Base-by-base conservation (phyloP, 2,113 vertebrate species). In the Muntiacus muntjak region DNA sequence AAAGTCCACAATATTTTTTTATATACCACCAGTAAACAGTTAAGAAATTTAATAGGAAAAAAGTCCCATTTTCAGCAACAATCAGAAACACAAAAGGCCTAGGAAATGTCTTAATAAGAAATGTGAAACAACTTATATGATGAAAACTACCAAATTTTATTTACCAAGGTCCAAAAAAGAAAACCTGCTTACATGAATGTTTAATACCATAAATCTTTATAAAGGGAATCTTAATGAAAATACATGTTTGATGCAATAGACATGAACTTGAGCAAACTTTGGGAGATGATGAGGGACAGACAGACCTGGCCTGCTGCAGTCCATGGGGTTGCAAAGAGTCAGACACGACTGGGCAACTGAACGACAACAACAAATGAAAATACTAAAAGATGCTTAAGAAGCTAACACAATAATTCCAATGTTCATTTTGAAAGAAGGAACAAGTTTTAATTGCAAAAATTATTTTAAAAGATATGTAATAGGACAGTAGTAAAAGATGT, bases 371-470 rank as follows among this genome's bases (percentile, higher is more conserved):
- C n/a, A 71, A 91, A 74, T 54, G 45, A 94, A 87, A 94, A 87
- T 36, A 47, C 28, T 52, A 82, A 60, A 52, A 82, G 81, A 52
- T 47, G 23, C 50, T 45, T 82, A 82, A 93, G 28, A 88, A 40
- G 13, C 26, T 57, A 85, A 64, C 40, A 62, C 30, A 85, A 26
- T 78, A 76, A 85, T 79, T 86, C 21, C 40, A 50, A n/a, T 23
- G 57, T 58, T 85, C 25, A 52, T 86, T 90, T 86, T 90, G 60
- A 83, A 91, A 87, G n/a, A 94, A 91, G 23, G 25, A 78, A 78
- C 25, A 78, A 45, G 43, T 45, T 28, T 40, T 23, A 71, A 71
- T 12, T 12, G n/a, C 67, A 71, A 71, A 71, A 40, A 40, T 23
- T 71, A 71, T 71, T 71, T 71, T 40, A 12, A 78, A 95, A 28